Percentiles rank a stretch among this genome's conserved stretches.
Conservation (phyloP, 2,797 vertebrate species). For the Antrozous pallidus region DNA sequence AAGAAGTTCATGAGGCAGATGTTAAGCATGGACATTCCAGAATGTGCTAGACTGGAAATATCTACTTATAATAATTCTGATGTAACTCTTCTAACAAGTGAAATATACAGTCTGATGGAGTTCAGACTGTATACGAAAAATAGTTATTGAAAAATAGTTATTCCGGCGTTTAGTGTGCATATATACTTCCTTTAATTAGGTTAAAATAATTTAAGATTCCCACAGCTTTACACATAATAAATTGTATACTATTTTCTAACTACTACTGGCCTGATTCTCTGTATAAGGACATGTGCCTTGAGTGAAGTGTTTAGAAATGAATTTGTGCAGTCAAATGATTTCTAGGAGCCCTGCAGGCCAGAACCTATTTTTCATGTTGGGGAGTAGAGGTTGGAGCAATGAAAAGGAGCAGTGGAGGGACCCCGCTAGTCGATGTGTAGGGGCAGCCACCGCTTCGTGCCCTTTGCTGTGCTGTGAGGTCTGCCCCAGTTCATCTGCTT, state of each 20-base stretch:
- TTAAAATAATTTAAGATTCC: neutral
- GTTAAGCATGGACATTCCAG: neutral
- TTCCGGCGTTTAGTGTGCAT: neutral
- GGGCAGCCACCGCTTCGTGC: neutral
- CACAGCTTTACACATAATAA: neutral
- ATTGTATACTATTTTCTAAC: neutral
- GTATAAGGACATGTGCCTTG: neutral
- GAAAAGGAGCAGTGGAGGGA: fast-evolving
- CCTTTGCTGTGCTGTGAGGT: fast-evolving
- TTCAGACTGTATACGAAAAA: neutral
- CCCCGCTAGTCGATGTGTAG: fast-evolving
- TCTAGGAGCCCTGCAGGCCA: neutral
- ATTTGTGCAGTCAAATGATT: neutral
- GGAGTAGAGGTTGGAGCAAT: neutral
- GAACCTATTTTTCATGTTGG: neutral
- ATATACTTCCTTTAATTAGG: neutral
- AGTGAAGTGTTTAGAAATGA: neutral
- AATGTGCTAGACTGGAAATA: neutral
- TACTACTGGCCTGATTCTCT: neutral
- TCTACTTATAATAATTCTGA: neutral
- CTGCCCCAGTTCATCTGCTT: fast-evolving
- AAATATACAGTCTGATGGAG: neutral
- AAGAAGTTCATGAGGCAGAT: conserved; percentile 49
- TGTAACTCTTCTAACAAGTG: neutral
- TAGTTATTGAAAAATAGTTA: neutral